These are phyloP conservation scores for Nibea coibor DNA, from an alignment of 2,113 vertebrate species.

Conservation along the genomic window DNA sequence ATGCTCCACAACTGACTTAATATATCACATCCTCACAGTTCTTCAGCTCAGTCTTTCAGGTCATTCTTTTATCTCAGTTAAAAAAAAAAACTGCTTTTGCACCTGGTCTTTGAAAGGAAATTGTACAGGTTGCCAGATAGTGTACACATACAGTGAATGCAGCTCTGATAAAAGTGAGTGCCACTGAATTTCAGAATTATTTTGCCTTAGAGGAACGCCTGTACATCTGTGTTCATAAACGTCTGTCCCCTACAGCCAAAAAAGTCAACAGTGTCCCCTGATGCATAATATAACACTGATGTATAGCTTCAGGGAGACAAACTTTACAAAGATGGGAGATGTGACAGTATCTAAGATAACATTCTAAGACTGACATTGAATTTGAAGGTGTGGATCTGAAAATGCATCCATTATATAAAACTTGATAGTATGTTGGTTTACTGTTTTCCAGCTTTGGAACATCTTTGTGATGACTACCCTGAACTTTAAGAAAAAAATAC, in stretches of 20 bases:
- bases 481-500: not conserved
- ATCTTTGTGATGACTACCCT: not conserved
- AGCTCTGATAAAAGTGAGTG: conserved; percentile 30
- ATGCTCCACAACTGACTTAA: conserved; percentile 2
- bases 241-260: conserved; percentile 56
- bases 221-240: conserved; percentile 42
- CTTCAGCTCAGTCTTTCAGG: not conserved
- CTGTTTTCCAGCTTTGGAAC: conserved; percentile 16
- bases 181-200: conserved; percentile 11
- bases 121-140: conserved; percentile 20
- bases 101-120: conserved; percentile 6
- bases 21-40: conserved; percentile 18
- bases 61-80: conserved; percentile 5
- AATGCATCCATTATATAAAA: not conserved
- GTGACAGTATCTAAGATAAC: conserved; percentile 35
- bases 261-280: conserved; percentile 54
- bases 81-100: not conserved
- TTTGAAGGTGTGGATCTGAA: conserved; percentile 20
- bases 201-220: conserved; percentile 32
- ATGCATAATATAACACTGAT: conserved; percentile 46
- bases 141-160: conserved; percentile 4
- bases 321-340: conserved; percentile 50
- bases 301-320: conserved; percentile 44
- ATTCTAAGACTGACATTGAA: conserved; percentile 20
- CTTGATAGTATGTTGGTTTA: not conserved